Conservation (phyloP, 30 jellyfish, hydroid and myxozoan species). For the Mastigias papua region DNA sequence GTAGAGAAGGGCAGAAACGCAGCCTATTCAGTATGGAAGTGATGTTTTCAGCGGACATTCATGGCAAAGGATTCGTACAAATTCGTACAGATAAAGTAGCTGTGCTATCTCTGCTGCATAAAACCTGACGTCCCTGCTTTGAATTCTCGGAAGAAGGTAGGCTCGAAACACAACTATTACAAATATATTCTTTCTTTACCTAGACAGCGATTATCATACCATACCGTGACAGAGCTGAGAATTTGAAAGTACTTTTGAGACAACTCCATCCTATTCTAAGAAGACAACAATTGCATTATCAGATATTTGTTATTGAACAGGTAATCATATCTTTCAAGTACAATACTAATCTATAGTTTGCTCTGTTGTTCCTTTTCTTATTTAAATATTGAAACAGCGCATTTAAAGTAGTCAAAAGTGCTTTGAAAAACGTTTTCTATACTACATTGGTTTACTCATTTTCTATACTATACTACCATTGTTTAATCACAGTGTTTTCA, state of each 20-base stretch:
- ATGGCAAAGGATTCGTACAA: not conserved
- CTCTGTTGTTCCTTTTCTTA: not conserved
- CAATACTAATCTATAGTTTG: not conserved
- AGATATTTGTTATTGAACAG: constrained; percentile 82
- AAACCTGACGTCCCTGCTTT: too few species aligned
- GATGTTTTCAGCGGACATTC: not conserved
- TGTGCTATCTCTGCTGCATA: too few species aligned
- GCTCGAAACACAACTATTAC: too few species aligned
- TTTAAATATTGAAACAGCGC: too few species aligned
- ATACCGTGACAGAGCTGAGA: constrained; percentile 75
- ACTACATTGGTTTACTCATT: too few species aligned
- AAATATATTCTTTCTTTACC: not conserved
- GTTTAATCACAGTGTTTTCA: too few species aligned
- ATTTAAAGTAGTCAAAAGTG: too few species aligned
- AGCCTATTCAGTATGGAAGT: not conserved
- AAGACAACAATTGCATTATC: constrained; percentile 58
- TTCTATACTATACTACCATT: too few species aligned
- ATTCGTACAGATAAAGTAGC: not conserved
- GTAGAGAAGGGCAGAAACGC: not conserved
- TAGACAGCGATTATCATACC: constrained; percentile 86
- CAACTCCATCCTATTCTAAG: constrained; percentile 80
- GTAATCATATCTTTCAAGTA: constrained; percentile 28
- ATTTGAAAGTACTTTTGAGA: constrained; percentile 56
- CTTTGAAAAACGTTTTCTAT: too few species aligned
- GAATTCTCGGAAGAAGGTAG: too few species aligned